Base-by-base conservation (phyloP, 2,888 invertebrate species). In the Chrysina gloriosa region DNA sequence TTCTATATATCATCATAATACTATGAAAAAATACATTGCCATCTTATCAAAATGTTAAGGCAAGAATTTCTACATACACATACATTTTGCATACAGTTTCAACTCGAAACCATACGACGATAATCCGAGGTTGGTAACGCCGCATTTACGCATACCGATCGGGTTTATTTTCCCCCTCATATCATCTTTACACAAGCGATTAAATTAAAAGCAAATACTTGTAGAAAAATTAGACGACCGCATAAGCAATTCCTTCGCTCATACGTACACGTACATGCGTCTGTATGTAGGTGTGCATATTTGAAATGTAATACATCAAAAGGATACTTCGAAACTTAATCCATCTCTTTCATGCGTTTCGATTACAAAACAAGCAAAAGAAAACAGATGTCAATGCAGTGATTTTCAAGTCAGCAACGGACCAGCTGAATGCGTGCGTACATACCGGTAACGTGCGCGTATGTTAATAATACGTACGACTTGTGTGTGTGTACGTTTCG, bases 351-450 rank as follows among this genome's bases (percentile, higher is more conserved):
- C 58, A 61, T 61, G 29, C 42, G 58, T 45, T 61, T 61, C 58
- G 45, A 61, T 61, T 61, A 61, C 58, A 61, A n/a, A 61, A 61
- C 58, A 61, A 42, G 58, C 52, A 52, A 61, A 61, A 42, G 25
- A 42, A 27, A 42, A 23, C 58, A 42, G 42, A 61, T 61, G 42
- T 61, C 58, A 61, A 61, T 61, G 58, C 58, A 61, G 39, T 61
- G 58, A 61, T 61, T 61, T 61, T 42, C 58, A 14, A 61, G 42
- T 61, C 42, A 61, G 25, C 14, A 27, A 11, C 39, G 25, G 25
- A 16, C 39, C 23, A 48, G 16, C 27, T 42, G 39, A n/a, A n/a
- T n/a, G n/a, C 48, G 39, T 16, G 16, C 11, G 48, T 23, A n/a
- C n/a, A n/a, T n/a, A n/a, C n/a, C n/a, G 21, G 25, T 50, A 11